phyloP scores from a whole-genome alignment of 2,113 vertebrate genomes.

The Tonatia bakeri region DNA sequence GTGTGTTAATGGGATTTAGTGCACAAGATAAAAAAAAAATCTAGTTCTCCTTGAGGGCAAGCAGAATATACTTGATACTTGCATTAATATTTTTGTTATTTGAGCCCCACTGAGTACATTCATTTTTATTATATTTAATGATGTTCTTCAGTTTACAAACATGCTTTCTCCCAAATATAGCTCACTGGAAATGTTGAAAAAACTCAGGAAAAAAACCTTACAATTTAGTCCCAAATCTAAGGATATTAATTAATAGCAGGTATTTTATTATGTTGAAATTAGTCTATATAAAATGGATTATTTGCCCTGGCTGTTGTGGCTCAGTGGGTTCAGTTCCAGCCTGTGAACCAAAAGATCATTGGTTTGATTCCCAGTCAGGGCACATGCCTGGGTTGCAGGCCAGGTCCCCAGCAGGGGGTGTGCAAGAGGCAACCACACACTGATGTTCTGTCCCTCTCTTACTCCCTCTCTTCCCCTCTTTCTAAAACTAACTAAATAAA shows the following conservation, averaged over 20 bases:
- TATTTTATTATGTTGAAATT: neutral
- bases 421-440: too few species aligned
- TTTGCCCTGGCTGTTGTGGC: neutral
- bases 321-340: too few species aligned
- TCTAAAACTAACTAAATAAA: too few species aligned
- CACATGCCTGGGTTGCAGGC: too few species aligned
- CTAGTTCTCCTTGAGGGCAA: neutral
- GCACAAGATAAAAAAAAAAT: neutral
- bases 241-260: neutral
- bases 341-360: too few species aligned
- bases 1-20: neutral
- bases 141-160: neutral
- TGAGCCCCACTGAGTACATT: neutral
- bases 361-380: too few species aligned
- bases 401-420: too few species aligned
- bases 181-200: neutral
- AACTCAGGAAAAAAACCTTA: neutral
- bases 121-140: neutral
- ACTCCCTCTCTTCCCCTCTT: too few species aligned
- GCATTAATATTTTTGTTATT: neutral
- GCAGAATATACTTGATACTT: neutral
- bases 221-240: neutral
- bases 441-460: too few species aligned
- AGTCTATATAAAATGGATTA: neutral
- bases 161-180: neutral